Conservation (phyloP, 2,113 vertebrate genomes). For the human (Homo sapiens) region GRCh38 chr16:60792501-60793000, state of each 20-base stretch:
- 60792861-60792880: constrained; percentile 70
- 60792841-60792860: constrained; percentile 70
- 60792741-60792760: constrained; percentile 53
- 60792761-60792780: constrained; percentile 52
- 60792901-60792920: constrained; percentile 39
- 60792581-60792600: constrained; percentile 64
- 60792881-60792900: constrained; percentile 36
- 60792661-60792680: constrained; percentile 71
- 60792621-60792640: constrained; percentile 74
- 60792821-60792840: constrained; percentile 66
- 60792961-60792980: not conserved
- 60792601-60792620: constrained; percentile 71
- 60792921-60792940: not conserved
- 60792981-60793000: not conserved
- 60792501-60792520: constrained; percentile 62
- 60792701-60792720: constrained; percentile 68
- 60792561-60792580: constrained; percentile 64
- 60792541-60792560: constrained; percentile 66
- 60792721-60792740: constrained; percentile 69
- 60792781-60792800: constrained; percentile 79
- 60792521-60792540: constrained; percentile 55
- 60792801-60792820: constrained; percentile 73
- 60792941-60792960: not conserved
- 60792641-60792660: constrained; percentile 79
- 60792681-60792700: constrained; percentile 79